Conservation (phyloP, 37 sponge, comb jelly and placozoan genomes). For the Bolinopsis microptera region DNA sequence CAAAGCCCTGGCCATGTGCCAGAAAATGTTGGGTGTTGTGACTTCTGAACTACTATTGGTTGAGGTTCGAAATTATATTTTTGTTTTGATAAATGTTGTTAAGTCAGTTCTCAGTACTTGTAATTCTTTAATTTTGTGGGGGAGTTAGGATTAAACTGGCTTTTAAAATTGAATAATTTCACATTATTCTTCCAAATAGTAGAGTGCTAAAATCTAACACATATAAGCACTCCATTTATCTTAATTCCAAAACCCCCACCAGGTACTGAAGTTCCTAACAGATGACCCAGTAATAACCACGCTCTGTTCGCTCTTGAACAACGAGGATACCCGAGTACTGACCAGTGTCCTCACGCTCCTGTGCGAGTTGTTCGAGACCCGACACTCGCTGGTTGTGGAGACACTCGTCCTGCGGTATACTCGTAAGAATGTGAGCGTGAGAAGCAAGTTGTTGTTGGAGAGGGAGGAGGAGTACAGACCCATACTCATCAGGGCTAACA, state of each 20-base stretch:
- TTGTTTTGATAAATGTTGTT: too few species aligned
- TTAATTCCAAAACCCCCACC: too few species aligned
- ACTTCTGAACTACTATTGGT: slow-evolving; percentile 60
- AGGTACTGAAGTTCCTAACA: slow-evolving; percentile 55
- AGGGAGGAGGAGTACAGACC: neutral
- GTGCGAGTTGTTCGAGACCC: neutral
- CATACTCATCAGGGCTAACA: neutral
- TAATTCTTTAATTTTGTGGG: too few species aligned
- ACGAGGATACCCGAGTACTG: slow-evolving; percentile 19
- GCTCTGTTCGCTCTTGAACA: slow-evolving; percentile 29
- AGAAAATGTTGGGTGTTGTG: neutral
- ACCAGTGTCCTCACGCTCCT: neutral
- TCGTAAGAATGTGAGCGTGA: neutral
- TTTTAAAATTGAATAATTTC: too few species aligned
- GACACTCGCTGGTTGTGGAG: slow-evolving; percentile 45
- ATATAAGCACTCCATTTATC: too few species aligned
- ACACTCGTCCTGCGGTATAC: slow-evolving; percentile 45
- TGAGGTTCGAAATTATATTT: slow-evolving; percentile 30
- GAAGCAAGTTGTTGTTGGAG: neutral
- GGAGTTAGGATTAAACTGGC: too few species aligned
- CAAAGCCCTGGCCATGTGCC: slow-evolving; percentile 26
- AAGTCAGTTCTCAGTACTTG: too few species aligned
- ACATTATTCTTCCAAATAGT: too few species aligned
- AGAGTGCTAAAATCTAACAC: too few species aligned
- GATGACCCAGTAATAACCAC: slow-evolving; percentile 9